Conservation (phyloP, 2,888 invertebrate genomes). For the Aproaerema taeniolella region DNA sequence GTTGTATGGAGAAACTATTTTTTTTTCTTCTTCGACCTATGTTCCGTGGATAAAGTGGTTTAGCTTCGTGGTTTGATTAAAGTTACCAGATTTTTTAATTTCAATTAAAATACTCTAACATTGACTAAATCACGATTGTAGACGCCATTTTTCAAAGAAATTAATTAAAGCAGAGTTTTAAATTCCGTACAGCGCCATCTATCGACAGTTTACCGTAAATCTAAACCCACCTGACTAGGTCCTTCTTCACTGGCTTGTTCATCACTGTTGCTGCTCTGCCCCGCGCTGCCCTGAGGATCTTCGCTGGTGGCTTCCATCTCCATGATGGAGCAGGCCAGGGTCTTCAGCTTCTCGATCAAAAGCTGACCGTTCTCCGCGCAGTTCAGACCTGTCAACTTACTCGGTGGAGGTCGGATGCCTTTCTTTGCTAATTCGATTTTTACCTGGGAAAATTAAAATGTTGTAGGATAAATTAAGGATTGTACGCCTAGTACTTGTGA, state of each 20-base stretch:
- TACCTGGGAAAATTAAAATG: constrained; percentile 24
- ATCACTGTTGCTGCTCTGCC: constrained; percentile 3
- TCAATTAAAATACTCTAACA: too few species aligned
- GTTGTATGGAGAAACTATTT: too few species aligned
- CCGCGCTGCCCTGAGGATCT: constrained; percentile 10
- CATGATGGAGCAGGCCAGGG: constrained; percentile 51
- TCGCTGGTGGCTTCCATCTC: constrained; percentile 20
- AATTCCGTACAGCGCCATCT: too few species aligned
- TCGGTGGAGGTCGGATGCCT: constrained; percentile 57
- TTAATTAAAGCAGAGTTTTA: too few species aligned
- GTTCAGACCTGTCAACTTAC: constrained; percentile 49
- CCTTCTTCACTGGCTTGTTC: constrained; percentile 38
- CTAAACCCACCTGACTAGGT: constrained; percentile 49
- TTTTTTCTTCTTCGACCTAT: too few species aligned
- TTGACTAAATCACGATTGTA: too few species aligned
- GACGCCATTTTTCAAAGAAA: too few species aligned
- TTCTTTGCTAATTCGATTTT: constrained; percentile 56
- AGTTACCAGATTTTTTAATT: too few species aligned
- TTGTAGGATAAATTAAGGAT: neutral
- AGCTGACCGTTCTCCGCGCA: constrained; percentile 59
- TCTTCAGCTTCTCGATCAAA: constrained; percentile 57
- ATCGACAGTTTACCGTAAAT: too few species aligned
- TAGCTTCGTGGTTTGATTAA: too few species aligned
- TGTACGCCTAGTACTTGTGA: neutral
- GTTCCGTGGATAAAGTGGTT: too few species aligned